Evolutionary conservation across 2,888 invertebrate genomes (phyloP), one percentile per base, ranked within the genome.

Genomic region (Gortyna flavago): DNA sequence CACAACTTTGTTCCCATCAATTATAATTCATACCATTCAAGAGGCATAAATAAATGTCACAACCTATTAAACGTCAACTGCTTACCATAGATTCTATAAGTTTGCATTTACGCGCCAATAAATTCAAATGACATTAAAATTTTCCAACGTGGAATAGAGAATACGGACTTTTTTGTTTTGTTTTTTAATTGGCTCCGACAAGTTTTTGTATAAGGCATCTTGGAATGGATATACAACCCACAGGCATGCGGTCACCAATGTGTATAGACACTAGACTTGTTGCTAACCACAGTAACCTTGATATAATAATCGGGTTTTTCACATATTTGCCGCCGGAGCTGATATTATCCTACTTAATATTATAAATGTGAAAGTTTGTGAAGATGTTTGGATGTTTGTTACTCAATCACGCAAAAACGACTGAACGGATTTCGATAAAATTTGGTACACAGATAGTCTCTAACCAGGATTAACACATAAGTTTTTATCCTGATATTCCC

Each of bases 211-310:
- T 72, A 73, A 72, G 74, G 62, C 18, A 68, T 73, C 81, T 66
- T 64, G 62, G 64, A 72, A 81, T 81, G 85, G 85, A 41, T 71
- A 82, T 76, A 61, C 87, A 68, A 68, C 85, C 85, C 81, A 85
- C 85, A 73, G 70, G 72, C 77, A 79, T 79, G 79, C 79, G 81
- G 78, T 87, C 85, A 88, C 83, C 72, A 78, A 70, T 79, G 70
- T 75, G 57, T 80, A 81, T 84, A 86, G 66, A 44, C 57, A 62
- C 35, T 32, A 67, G 57, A 57, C 69, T 57, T 57, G 80, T 77
- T 81, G 69, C 85, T 83, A 83, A 61, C 78, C 71, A 57, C 68
- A 77, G 21, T 77, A 80, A 77, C 87, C 85, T 88, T 87, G 89
- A 79, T 79, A 78, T n/a, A 59, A 32, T 64, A 71, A 79, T 85